Evolutionary conservation across 1,140 invertebrate genomes (phyloP).

Genomic region (Chrysoperla carnea): DNA sequence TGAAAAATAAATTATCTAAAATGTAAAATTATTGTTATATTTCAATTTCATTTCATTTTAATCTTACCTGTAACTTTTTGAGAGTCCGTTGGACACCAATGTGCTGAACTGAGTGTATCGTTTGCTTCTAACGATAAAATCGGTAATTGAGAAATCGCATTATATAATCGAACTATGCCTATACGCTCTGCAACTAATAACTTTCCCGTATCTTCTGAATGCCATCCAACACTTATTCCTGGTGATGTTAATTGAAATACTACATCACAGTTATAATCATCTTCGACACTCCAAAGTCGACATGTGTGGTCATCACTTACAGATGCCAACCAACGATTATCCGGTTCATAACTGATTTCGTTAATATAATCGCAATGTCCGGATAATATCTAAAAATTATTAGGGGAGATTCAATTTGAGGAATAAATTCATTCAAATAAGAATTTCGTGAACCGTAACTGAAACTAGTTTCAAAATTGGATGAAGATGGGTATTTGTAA

Average conservation of each 20-base stretch:
- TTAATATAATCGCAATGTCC: constrained; percentile 57
- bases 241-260: constrained; percentile 49
- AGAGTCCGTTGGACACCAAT: constrained; percentile 46
- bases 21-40: too few species aligned
- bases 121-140: constrained; percentile 51
- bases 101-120: constrained; percentile 40
- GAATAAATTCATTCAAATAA: too few species aligned
- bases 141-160: constrained; percentile 43
- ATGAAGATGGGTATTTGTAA: too few species aligned
- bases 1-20: too few species aligned
- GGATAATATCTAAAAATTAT: constrained; percentile 29
- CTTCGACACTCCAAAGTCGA: constrained; percentile 40
- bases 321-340: constrained; percentile 47
- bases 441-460: constrained; percentile 1
- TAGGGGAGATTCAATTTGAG: too few species aligned
- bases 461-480: constrained; percentile 1
- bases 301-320: constrained; percentile 61
- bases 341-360: constrained; percentile 45
- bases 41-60: too few species aligned
- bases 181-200: constrained; percentile 58
- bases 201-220: constrained; percentile 50
- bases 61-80: constrained; percentile 28
- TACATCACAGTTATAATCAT: constrained; percentile 30
- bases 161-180: constrained; percentile 54
- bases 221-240: constrained; percentile 48